phyloP scores from a whole-genome alignment of 2,888 invertebrate genomes.

The Carpatolechia fugitivella region DNA sequence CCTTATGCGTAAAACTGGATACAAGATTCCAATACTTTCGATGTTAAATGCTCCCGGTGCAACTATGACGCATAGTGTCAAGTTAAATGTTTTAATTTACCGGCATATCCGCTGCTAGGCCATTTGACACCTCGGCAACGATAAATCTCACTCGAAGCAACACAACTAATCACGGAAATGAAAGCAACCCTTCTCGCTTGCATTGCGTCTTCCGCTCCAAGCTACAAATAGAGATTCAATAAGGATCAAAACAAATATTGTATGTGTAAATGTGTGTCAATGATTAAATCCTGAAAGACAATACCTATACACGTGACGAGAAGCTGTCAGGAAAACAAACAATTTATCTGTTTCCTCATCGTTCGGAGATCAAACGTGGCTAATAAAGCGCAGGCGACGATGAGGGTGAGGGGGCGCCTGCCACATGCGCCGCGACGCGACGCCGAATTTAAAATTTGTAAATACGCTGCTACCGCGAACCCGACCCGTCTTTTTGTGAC shows the following conservation, averaged over 20 bases:
- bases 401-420: conserved; percentile 57
- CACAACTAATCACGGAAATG: conserved; percentile 69
- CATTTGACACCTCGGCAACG: conserved; percentile 66
- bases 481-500: conserved; percentile 56
- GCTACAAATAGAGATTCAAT: conserved; percentile 24
- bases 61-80: conserved; percentile 65
- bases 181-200: conserved; percentile 66
- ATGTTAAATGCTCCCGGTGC: conserved; percentile 48
- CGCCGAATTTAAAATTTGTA: conserved; percentile 57
- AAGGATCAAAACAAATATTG: neutral
- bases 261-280: neutral
- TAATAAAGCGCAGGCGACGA: conserved; percentile 61
- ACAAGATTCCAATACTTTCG: conserved; percentile 25
- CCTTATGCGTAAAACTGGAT: too few relatives aligned
- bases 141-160: conserved; percentile 64
- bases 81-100: conserved; percentile 76
- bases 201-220: conserved; percentile 57
- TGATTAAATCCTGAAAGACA: neutral
- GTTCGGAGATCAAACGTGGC: conserved; percentile 60
- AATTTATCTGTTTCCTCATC: conserved; percentile 64
- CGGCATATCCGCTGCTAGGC: conserved; percentile 60
- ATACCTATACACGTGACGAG: conserved; percentile 7
- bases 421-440: conserved; percentile 44
- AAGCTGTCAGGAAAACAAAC: conserved; percentile 52
- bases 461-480: conserved; percentile 49